Evolutionary conservation across 2,113 vertebrate species (phyloP), one percentile per base, ranked within the genome.

Genomic region (Rhea pennata): DNA sequence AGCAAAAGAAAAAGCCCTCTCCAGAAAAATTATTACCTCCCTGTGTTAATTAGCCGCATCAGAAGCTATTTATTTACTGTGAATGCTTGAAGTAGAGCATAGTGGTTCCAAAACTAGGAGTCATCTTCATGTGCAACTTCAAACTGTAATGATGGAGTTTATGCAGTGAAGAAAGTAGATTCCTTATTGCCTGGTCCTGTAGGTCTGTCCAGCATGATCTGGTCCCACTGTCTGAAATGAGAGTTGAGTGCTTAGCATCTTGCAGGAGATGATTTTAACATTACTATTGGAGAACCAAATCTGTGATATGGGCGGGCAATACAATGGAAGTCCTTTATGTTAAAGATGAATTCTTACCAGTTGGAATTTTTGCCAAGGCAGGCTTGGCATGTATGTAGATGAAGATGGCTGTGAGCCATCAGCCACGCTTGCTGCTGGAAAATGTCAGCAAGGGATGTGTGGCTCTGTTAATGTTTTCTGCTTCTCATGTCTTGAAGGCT

Each of bases 11-110:
- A 96, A 76, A 78, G 44, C 69, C n/a, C 56, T 75, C 84, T 94
- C 85, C 39, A 66, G 67, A 92, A 92, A 12, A 6, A 19, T 59
- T 92, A 93, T 88, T 91, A 61, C 71, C 89, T 96, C 90, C 76
- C 72, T 75, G 53, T 87, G 72, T 93, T 92, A 78, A 90, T 92
- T 89, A 84, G 81, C 87, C 87, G 80, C 91, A 91, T 92, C 83
- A 93, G 90, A 92, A 96, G 87, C 87, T 97, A 96, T 97, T 97
- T 97, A 97, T 97, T 97, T 95, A 97, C 93, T 97, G 96, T 96
- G 96, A 96, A 96, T 92, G 95, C 93, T 94, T 93, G 93, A 95
- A 95, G 84, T 89, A 75, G 90, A 94, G 94, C 78, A 94, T 85
- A 93, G 95, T 10, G 12, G 82, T 95, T 97, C 84, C 88, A 77